Base-by-base conservation (phyloP, 2,113 vertebrate genomes). In the Gymnorhina tibicen region DNA sequence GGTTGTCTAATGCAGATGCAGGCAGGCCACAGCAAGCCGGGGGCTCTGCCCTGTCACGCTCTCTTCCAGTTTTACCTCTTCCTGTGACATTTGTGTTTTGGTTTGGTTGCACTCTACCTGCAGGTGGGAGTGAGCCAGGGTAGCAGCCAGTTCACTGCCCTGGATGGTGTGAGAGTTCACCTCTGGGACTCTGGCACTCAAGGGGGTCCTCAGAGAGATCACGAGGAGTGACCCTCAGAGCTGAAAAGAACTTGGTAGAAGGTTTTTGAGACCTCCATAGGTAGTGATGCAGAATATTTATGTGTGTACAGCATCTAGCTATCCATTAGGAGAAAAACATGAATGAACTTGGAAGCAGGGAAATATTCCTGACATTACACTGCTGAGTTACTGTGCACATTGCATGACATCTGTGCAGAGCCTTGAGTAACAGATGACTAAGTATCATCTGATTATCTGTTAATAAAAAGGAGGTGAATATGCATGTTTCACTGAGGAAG, bases 371-470 rank as follows among this genome's bases (percentile, higher is more conserved):
- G 2, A 33, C 64, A 26, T 60, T 30, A 35, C 10, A 32, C 23
- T 41, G 50, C 8, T 32, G 85, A 77, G 35, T 77, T 91, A 11
- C 39, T 4, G 13, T 63, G 55, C 32, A 32, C 28, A 10, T 13
- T 84, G 64, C 46, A 26, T 28, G 82, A 80, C 33, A 72, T 81
- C 53, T 24, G 17, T 41, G 50, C 60, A 86, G 59, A 63, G 12
- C 68, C 68, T 89, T 89, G 89, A 91, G 91, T 82, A 88, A 95
- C 0, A 5, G 28, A 60, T 98, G 95, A 97, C 93, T 94, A 88
- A 96, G 44, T 91, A 55, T 96, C 97, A 96, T 92, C 89, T 95
- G 97, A 91, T 69, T 64, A 9, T 91, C 80, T 82, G 46, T 87
- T 35, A 79, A 52, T 92, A 76, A 95, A 93, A 95, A 78, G 60